Base-by-base conservation (phyloP, 2,113 vertebrate species). In the Pteruthius melanotis region DNA sequence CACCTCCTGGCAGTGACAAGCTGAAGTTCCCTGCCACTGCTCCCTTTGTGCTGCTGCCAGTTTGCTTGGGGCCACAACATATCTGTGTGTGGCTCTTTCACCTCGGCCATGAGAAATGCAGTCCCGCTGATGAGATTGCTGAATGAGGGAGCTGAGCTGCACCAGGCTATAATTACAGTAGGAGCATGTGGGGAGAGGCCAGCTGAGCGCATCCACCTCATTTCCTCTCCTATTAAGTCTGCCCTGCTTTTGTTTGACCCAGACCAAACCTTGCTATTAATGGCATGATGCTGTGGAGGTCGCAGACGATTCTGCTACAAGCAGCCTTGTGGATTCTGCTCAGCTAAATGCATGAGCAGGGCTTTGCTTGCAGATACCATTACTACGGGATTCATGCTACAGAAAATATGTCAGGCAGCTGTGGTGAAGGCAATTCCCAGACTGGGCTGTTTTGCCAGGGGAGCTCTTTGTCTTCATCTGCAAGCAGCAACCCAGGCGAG, bases 141-240 rank as follows among this genome's bases (percentile, higher is more conserved):
- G 91, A 87, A 71, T 65, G 59, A 89, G 84, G 79, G 78, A 89
- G 70, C 78, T 23, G 87, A 83, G 61, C 91, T 75, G 68, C 71
- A 63, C 75, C 33, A 78, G 78, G 75, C 78, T 91, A 42, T 95
- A 95, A 95, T 91, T 95, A 94, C 75, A 90, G 78, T 2, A 23
- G 50, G 63, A 93, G 42, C 66, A 77, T 6, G 42, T 5, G 2
- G 42, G 33, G 75, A 77, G 78, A 80, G 93, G 93, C 92, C 87
- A 93, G 91, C 79, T 22, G 15, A 91, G 93, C 11, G 10, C 70
- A 95, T 93, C 91, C 91, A 95, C 84, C 74, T 96, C 82, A 94
- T 97, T 96, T 97, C 96, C 94, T 96, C 93, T 94, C 64, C 89
- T 89, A 89, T 93, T 96, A 94, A 89, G 87, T 52, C 77, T 93